A percentile compares a stretch with the other conserved stretches of the same genome.
These are phyloP conservation scores for Equus przewalskii DNA, from an alignment of 2,113 vertebrate genomes.

Conservation along the genomic window DNA sequence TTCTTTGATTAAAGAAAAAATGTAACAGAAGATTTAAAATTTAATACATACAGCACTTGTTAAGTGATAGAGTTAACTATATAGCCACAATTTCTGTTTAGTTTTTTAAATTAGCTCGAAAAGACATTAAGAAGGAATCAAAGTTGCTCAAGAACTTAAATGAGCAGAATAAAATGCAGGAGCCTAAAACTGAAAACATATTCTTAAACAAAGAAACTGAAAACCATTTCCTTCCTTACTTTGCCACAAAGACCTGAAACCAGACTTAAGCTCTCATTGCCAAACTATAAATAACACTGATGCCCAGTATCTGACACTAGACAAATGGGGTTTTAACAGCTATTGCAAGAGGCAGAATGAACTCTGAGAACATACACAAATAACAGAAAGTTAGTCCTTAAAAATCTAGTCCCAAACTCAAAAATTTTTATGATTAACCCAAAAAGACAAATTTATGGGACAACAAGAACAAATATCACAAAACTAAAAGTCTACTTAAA, in stretches of 20 bases:
- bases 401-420: not conserved
- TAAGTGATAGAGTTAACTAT: slow-evolving; percentile 32
- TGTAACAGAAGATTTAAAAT: not conserved
- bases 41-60: not conserved
- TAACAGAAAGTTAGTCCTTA: slow-evolving; percentile 18
- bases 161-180: slow-evolving; percentile 4
- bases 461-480: not conserved
- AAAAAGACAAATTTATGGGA: slow-evolving; percentile 27
- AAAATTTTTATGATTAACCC: not conserved
- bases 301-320: not conserved
- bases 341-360: not conserved
- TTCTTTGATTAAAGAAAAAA: slow-evolving; percentile 21
- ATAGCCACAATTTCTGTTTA: not conserved
- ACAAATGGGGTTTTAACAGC: not conserved
- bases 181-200: slow-evolving; percentile 58
- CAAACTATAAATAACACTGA: slow-evolving; percentile 41
- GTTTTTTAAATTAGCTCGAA: slow-evolving; percentile 48
- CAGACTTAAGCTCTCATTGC: slow-evolving; percentile 9
- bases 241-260: slow-evolving; percentile 53
- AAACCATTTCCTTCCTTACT: slow-evolving; percentile 72
- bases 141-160: slow-evolving; percentile 60
- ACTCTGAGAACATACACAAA: not conserved
- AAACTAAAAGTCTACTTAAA: slow-evolving; percentile 53
- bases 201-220: slow-evolving; percentile 62
- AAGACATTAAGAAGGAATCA: slow-evolving; percentile 41